A percentile compares a stretch with the other conserved stretches of the same genome.
phyloP scores from a whole-genome alignment of 2,113 vertebrate genomes.

The Xiphophorus hellerii region DNA sequence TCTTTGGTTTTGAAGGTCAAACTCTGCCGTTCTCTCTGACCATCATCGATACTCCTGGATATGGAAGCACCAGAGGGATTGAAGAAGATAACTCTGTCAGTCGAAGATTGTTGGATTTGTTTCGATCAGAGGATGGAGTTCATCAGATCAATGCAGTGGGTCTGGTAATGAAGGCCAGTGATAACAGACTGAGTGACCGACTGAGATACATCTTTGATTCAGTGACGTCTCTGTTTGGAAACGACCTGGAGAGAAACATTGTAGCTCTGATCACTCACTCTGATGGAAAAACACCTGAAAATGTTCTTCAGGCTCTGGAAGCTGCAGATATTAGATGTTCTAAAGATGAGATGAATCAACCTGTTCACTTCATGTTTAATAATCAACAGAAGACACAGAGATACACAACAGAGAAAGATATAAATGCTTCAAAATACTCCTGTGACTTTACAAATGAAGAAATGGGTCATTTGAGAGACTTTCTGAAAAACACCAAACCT shows the following conservation, averaged over 20 bases:
- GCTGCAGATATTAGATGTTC: constrained; percentile 9
- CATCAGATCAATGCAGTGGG: constrained; percentile 35
- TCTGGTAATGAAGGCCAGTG: constrained; percentile 32
- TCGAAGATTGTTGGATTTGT: neutral
- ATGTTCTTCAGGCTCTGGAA: constrained; percentile 3
- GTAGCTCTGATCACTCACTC: neutral
- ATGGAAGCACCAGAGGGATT: neutral
- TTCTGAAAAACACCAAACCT: neutral
- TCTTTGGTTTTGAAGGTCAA: neutral
- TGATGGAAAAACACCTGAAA: neutral
- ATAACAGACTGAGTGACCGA: constrained; percentile 14
- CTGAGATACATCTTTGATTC: neutral
- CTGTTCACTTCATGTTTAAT: constrained; percentile 6
- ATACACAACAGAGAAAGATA: neutral
- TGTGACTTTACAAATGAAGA: neutral
- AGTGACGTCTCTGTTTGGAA: constrained; percentile 11
- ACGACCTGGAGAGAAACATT: constrained; percentile 3
- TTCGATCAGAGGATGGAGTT: neutral
- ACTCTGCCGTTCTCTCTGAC: neutral
- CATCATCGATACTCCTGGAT: neutral
- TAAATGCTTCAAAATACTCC: neutral
- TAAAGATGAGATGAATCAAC: constrained; percentile 8
- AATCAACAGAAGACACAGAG: neutral
- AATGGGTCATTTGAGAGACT: neutral
- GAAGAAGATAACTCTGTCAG: neutral